Evolutionary conservation across 2,888 invertebrate genomes (phyloP).

Genomic region (Tuberolachnus salignus): DNA sequence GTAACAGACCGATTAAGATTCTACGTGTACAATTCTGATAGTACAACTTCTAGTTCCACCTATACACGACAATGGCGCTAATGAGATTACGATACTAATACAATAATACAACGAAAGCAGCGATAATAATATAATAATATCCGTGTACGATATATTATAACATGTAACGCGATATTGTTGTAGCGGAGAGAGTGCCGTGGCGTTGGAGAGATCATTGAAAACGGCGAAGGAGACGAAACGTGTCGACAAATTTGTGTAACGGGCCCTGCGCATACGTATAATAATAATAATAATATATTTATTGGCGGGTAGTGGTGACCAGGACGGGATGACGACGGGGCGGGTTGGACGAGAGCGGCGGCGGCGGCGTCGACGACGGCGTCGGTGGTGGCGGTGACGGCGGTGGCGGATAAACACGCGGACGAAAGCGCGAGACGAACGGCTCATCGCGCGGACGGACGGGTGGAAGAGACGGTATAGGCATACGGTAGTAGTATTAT

Average conservation of each 20-base stretch:
- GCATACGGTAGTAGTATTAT: background rate
- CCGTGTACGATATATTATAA: slow-evolving; percentile 7
- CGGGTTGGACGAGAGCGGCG: background rate
- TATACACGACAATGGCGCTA: no score
- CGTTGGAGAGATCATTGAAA: slow-evolving; percentile 30
- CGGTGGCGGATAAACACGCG: slow-evolving; percentile 43
- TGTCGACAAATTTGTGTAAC: slow-evolving; percentile 41
- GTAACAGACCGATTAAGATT: no score
- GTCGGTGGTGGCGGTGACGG: background rate
- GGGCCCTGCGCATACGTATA: background rate
- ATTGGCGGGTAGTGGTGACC: background rate
- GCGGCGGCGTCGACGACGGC: background rate
- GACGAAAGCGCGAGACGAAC: slow-evolving; percentile 29
- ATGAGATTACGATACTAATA: no score
- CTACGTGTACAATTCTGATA: no score
- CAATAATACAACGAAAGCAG: no score
- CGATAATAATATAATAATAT: background rate
- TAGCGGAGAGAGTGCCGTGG: background rate
- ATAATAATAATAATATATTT: background rate
- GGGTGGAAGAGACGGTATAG: background rate
- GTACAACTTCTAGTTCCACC: no score
- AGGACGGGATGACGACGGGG: background rate
- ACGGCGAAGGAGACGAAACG: background rate
- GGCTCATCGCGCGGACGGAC: background rate
- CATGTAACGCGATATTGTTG: background rate